Conservation (phyloP, 1,140 invertebrate species). For the Platorchestia sp. region DNA sequence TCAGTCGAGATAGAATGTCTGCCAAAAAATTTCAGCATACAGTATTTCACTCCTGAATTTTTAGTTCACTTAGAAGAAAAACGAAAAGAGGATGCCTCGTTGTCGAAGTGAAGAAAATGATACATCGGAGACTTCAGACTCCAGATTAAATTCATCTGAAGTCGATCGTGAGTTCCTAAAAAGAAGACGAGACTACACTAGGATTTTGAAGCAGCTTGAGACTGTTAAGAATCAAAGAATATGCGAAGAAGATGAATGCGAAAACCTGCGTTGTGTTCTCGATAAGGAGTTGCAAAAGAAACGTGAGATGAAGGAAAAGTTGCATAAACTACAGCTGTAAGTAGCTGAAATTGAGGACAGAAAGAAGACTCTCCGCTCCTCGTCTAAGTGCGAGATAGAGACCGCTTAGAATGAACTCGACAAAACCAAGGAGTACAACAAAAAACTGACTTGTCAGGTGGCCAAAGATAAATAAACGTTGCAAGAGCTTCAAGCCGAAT, state of each 20-base stretch:
- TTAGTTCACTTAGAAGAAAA: neutral
- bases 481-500: slow-evolving; percentile 24
- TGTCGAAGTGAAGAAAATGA: neutral
- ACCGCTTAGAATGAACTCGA: neutral
- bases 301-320: slow-evolving; percentile 18
- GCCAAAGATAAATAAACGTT: neutral
- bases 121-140: neutral
- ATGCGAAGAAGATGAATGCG: slow-evolving; percentile 20
- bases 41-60: neutral
- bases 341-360: neutral
- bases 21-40: neutral
- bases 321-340: neutral
- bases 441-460: slow-evolving; percentile 16
- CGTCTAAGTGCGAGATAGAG: neutral
- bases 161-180: slow-evolving; percentile 1
- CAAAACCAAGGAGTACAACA: neutral
- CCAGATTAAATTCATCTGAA: neutral
- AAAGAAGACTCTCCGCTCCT: neutral
- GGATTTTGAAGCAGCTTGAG: slow-evolving; percentile 4
- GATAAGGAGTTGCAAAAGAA: slow-evolving; percentile 16
- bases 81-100: neutral
- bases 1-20: neutral
- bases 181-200: slow-evolving; percentile 25
- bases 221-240: neutral
- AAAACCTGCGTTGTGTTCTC: slow-evolving; percentile 7